Evolutionary conservation across 2,888 invertebrate species (phyloP).

Genomic region (Eubasilissa splendida): DNA sequence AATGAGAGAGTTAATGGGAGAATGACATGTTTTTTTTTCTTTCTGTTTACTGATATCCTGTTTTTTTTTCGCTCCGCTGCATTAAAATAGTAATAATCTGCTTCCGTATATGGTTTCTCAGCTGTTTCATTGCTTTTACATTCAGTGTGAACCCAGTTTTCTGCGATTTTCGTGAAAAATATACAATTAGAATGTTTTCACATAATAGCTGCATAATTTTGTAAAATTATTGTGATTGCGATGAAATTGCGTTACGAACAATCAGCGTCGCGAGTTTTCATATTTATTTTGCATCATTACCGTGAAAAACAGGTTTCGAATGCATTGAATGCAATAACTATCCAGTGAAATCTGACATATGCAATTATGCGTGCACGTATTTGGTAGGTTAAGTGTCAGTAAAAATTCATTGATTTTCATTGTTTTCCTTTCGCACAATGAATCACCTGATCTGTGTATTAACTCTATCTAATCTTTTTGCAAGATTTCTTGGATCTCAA

Average conservation of each 20-base stretch:
- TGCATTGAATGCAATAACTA: background rate
- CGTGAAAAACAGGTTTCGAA: background rate
- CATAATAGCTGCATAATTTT: background rate
- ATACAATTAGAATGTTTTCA: slow-evolving; percentile 13
- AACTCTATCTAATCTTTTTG: background rate
- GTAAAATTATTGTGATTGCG: background rate
- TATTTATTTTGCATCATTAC: background rate
- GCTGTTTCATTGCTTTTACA: slow-evolving; percentile 1
- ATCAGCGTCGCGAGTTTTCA: background rate
- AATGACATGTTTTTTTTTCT: slow-evolving; percentile 39
- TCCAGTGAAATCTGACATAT: background rate
- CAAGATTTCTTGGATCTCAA: background rate
- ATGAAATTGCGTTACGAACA: background rate
- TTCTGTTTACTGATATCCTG: slow-evolving; percentile 48
- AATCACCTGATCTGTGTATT: slow-evolving; percentile 3
- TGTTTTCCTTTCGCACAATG: slow-evolving; percentile 2
- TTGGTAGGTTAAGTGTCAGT: slow-evolving; percentile 4
- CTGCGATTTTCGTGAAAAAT: background rate
- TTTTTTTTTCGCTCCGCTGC: slow-evolving; percentile 39
- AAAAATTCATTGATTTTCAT: slow-evolving; percentile 19
- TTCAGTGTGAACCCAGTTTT: too few relatives aligned
- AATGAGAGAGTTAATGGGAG: background rate
- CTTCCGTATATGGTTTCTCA: slow-evolving; percentile 27
- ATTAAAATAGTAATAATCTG: slow-evolving; percentile 14
- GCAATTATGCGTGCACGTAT: too few relatives aligned